Percentiles rank a stretch among this genome's conserved stretches.
Conservation (phyloP, 2,888 invertebrate genomes). For the Aleiodes leptofemur region DNA sequence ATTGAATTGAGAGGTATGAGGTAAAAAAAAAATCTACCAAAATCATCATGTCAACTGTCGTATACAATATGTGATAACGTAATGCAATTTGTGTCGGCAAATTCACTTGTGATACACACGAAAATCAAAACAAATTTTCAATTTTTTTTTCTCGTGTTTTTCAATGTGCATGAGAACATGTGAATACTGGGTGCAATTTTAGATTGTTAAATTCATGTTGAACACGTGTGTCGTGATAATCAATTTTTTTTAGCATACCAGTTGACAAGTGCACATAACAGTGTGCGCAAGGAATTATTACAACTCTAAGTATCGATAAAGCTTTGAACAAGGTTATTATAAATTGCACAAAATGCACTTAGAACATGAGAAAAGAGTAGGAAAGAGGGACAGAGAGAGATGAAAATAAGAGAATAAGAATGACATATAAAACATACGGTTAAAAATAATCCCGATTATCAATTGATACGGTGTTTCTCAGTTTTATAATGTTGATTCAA, state of each 20-base stretch:
- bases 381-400: background rate
- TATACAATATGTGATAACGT: slow-evolving; percentile 4
- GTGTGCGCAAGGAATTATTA: slow-evolving; percentile 10
- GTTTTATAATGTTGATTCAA: slow-evolving; percentile 9
- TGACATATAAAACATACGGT: background rate
- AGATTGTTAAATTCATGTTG: background rate
- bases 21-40: background rate
- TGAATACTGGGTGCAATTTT: background rate
- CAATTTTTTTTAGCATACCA: slow-evolving; percentile 15
- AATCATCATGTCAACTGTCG: slow-evolving; percentile 21
- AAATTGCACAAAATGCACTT: slow-evolving; percentile 4
- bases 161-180: background rate
- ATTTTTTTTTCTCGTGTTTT: no score
- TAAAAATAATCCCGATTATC: slow-evolving; percentile 9
- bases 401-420: background rate
- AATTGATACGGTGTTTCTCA: background rate
- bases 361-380: no score
- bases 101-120: background rate
- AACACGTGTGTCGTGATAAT: background rate
- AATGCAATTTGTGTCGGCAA: slow-evolving; percentile 24
- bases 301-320: slow-evolving; percentile 29
- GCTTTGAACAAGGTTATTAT: slow-evolving; percentile 5
- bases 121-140: slow-evolving; percentile 16
- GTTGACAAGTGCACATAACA: slow-evolving; percentile 22
- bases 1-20: background rate